phyloP scores from a whole-genome alignment of 2,888 invertebrate species.

The Eilema griseolum region DNA sequence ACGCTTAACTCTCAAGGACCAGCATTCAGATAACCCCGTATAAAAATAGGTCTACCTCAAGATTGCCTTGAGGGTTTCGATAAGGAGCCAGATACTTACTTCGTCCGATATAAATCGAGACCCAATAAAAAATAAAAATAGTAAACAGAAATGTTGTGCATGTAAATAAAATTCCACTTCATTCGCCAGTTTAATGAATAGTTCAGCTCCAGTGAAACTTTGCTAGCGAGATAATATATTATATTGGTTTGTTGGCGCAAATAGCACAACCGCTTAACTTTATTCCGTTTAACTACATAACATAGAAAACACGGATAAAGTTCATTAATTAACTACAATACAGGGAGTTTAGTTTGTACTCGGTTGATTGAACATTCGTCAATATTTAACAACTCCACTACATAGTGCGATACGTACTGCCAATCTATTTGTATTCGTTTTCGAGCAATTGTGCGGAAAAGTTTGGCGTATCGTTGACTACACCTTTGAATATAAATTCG shows the following conservation, averaged over 20 bases:
- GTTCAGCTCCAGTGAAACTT: conserved; percentile 61
- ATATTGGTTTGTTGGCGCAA: conserved; percentile 60
- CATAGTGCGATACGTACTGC: background rate
- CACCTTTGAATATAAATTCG: conserved; percentile 17
- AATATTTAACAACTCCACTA: conserved; percentile 10
- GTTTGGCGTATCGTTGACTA: conserved; percentile 5
- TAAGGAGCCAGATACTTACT: conserved; percentile 43
- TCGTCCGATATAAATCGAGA: conserved; percentile 32
- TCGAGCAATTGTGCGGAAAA: conserved; percentile 16
- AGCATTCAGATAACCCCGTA: conserved; percentile 57
- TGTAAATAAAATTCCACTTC: conserved; percentile 62
- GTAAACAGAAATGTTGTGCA: conserved; percentile 39
- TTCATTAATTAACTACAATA: conserved; percentile 42
- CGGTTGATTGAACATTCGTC: conserved; percentile 13
- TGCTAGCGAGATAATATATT: conserved; percentile 64
- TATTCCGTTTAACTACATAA: conserved; percentile 44
- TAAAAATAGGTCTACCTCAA: conserved; percentile 61
- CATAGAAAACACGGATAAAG: conserved; percentile 41
- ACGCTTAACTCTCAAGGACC: conserved; percentile 59
- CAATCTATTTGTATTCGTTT: conserved; percentile 4
- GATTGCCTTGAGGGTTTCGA: conserved; percentile 58
- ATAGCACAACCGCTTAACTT: conserved; percentile 59
- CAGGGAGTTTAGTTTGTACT: conserved; percentile 13
- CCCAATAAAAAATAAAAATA: conserved; percentile 37
- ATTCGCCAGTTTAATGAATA: conserved; percentile 64